Evolutionary conservation across 2,797 vertebrate species (phyloP).

Genomic region (Potorous gilbertii): DNA sequence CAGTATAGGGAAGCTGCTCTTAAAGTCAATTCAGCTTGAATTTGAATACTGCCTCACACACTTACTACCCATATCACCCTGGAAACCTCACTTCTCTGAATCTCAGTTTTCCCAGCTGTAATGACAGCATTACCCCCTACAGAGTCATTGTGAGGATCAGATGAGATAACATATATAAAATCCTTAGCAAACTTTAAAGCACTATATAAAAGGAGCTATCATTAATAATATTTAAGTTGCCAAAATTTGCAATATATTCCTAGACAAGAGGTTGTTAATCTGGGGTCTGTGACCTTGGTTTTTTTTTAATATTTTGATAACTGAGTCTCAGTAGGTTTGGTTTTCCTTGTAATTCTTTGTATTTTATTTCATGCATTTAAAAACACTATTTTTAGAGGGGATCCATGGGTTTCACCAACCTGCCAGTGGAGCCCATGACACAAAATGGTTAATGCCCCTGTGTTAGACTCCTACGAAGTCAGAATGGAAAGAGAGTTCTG

Average conservation of each 20-base stretch:
- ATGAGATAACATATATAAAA: not conserved
- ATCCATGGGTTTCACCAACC: not conserved
- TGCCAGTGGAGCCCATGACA: not conserved
- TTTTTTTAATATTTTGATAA: not conserved
- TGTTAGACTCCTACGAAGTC: not conserved
- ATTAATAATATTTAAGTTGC: not conserved
- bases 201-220: not conserved
- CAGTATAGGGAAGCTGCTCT: not conserved
- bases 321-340: not conserved
- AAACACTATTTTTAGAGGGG: not conserved
- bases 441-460: not conserved
- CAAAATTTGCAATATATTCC: not conserved
- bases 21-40: not conserved
- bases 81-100: not conserved
- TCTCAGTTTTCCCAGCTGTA: not conserved
- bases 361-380: not conserved
- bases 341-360: not conserved
- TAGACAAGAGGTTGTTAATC: not conserved
- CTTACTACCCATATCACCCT: not conserved
- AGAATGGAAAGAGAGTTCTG: not conserved
- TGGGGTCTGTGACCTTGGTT: not conserved
- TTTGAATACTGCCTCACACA: not conserved
- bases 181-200: not conserved
- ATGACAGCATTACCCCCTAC: not conserved
- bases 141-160: not conserved